Conservation (phyloP, 2,113 vertebrate genomes). For the Pomatostomus ruficeps region DNA sequence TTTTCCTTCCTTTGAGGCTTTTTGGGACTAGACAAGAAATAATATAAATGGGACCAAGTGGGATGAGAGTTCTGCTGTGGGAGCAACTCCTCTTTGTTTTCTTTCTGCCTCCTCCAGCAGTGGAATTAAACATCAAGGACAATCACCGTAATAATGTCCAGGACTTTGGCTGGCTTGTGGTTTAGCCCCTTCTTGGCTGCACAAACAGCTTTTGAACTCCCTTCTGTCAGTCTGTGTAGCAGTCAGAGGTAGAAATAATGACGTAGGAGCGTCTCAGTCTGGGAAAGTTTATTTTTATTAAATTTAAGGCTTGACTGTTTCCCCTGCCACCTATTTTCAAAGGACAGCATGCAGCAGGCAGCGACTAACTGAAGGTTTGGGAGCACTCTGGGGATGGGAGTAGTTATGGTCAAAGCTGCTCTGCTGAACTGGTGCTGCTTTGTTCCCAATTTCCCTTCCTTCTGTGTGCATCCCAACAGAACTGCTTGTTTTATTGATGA, state of each 20-base stretch:
- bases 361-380: neutral
- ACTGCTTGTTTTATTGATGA: neutral
- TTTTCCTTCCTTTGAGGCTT: neutral
- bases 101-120: neutral
- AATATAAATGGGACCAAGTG: neutral
- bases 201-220: accelerated
- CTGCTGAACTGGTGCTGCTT: neutral
- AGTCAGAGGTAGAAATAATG: neutral
- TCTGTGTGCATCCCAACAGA: neutral
- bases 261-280: neutral
- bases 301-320: neutral
- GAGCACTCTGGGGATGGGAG: neutral
- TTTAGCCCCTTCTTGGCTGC: neutral
- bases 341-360: neutral
- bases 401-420: neutral
- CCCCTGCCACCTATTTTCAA: neutral
- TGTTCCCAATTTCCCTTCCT: neutral
- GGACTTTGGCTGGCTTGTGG: neutral
- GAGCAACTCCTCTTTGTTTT: neutral
- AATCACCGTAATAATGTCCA: neutral
- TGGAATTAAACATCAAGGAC: neutral
- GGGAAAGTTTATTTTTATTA: neutral
- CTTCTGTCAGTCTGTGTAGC: accelerated
- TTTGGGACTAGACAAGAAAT: neutral
- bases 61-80: neutral